A percentile compares a stretch with the other conserved stretches of the same genome.
Conservation (phyloP, 2,113 vertebrate species). For the Etheostoma spectabile region DNA sequence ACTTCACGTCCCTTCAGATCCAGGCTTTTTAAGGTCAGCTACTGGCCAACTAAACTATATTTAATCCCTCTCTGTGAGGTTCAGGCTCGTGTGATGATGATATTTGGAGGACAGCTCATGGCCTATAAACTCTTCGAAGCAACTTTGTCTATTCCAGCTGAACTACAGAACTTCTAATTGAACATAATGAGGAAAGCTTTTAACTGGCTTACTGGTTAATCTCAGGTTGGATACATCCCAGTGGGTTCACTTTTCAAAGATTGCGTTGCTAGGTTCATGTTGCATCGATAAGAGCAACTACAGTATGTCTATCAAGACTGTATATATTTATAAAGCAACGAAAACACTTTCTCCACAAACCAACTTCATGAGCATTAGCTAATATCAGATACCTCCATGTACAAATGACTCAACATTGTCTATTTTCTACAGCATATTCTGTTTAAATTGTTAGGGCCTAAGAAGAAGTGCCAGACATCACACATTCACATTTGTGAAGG, state of each 20-base stretch:
- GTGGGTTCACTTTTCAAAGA: conserved; percentile 6
- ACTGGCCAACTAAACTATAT: background rate
- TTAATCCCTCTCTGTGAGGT: conserved; percentile 77
- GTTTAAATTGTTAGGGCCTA: conserved; percentile 38
- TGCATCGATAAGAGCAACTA: background rate
- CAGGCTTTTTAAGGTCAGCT: conserved; percentile 1
- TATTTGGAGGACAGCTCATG: conserved; percentile 89
- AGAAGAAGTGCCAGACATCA: no score
- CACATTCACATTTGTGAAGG: no score
- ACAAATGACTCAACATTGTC: conserved; percentile 34
- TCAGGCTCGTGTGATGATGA: conserved; percentile 90
- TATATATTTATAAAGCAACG: background rate
- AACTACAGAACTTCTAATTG: conserved; percentile 90
- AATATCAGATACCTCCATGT: conserved; percentile 25
- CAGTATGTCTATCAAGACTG: background rate
- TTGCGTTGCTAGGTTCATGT: background rate
- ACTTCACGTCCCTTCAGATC: background rate
- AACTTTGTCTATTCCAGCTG: conserved; percentile 90
- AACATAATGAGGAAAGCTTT: conserved; percentile 46
- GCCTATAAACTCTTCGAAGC: conserved; percentile 90
- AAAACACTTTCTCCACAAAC: background rate
- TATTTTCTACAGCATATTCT: conserved; percentile 52
- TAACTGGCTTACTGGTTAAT: conserved; percentile 53
- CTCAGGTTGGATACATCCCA: conserved; percentile 11
- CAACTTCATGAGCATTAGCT: background rate